Percentiles rank a stretch among this genome's conserved stretches.
Evolutionary conservation across 2,797 vertebrate species (phyloP).

Genomic region (Chaetodon trifasciatus): DNA sequence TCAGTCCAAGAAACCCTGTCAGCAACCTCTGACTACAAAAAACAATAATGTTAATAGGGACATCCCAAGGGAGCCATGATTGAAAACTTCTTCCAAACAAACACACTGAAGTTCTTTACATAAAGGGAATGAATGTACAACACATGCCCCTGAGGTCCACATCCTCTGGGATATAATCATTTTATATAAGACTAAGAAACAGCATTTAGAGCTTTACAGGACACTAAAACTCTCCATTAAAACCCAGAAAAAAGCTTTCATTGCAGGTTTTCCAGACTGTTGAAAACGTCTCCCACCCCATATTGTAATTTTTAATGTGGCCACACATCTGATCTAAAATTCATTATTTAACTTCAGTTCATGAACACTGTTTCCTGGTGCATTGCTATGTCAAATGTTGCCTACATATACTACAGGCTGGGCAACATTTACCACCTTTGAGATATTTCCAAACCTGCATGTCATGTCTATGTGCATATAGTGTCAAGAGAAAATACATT

Average conservation of each 20-base stretch:
- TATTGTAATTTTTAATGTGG: slow-evolving; percentile 18
- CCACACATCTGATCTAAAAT: slow-evolving; percentile 40
- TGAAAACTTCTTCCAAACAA: slow-evolving; percentile 58
- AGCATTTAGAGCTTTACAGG: slow-evolving; percentile 62
- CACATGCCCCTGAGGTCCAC: slow-evolving; percentile 41
- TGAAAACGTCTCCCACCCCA: slow-evolving; percentile 20
- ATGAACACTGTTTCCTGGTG: background rate
- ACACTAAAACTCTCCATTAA: slow-evolving; percentile 62
- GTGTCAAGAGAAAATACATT: background rate
- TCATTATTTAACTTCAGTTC: background rate
- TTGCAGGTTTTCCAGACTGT: slow-evolving; percentile 36
- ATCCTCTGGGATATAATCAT: slow-evolving; percentile 59
- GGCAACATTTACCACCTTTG: background rate
- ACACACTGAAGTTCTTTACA: slow-evolving; percentile 44
- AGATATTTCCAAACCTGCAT: background rate
- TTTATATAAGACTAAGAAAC: slow-evolving; percentile 64
- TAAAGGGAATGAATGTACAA: slow-evolving; percentile 52
- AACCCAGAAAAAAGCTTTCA: slow-evolving; percentile 49
- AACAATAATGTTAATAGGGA: slow-evolving; percentile 56
- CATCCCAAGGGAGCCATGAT: slow-evolving; percentile 54
- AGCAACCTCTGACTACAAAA: slow-evolving; percentile 53
- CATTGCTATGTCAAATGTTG: background rate
- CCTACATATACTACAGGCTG: background rate
- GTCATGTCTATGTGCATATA: background rate
- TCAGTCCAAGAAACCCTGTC: slow-evolving; percentile 38